phyloP scores from a whole-genome alignment of 2,888 invertebrate species.

The Alentia gelatinosa region DNA sequence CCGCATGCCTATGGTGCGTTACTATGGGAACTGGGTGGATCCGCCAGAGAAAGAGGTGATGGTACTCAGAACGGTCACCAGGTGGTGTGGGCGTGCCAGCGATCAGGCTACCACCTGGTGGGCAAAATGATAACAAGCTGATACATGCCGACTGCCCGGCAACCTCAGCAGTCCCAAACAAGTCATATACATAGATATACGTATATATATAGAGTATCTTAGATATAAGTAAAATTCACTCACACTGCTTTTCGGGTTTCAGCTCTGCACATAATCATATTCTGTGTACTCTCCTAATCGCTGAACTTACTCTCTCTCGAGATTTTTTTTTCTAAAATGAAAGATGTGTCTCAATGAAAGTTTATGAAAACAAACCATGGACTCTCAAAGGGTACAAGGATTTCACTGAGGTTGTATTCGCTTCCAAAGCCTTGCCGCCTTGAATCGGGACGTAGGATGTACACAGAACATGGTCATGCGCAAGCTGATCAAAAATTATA shows the following conservation, averaged over 20 bases:
- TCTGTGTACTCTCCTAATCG: no score
- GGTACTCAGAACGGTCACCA: background rate
- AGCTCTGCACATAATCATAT: background rate
- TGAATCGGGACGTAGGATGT: no score
- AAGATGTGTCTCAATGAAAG: no score
- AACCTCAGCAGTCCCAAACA: slow-evolving; percentile 5
- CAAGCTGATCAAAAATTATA: background rate
- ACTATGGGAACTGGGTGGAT: background rate
- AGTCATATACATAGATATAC: background rate
- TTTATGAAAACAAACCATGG: no score
- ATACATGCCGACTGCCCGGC: background rate
- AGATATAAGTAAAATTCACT: background rate
- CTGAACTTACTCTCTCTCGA: no score
- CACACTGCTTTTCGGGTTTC: background rate
- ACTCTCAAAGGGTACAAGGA: no score
- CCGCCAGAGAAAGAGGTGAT: background rate
- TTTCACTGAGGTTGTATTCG: no score
- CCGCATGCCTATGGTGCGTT: background rate
- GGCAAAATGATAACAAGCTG: background rate
- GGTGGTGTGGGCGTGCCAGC: background rate
- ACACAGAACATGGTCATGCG: background rate
- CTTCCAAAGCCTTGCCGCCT: no score
- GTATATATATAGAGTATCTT: background rate
- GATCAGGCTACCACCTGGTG: background rate
- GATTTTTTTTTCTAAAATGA: no score